Evolutionary conservation across 1,140 invertebrate genomes (phyloP), one percentile per base, ranked within the genome.

Genomic region (Oncopodura yosiiana): DNA sequence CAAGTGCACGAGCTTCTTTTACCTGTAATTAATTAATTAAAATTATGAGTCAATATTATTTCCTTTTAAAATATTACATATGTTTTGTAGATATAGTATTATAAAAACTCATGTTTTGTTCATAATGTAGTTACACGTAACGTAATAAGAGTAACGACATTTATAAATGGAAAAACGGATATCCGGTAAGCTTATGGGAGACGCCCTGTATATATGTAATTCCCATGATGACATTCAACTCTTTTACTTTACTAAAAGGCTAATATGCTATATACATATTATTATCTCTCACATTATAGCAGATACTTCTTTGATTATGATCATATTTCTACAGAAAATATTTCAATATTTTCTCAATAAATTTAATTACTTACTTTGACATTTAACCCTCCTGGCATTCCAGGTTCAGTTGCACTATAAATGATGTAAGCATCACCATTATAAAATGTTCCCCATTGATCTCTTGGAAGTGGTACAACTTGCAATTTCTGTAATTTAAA

Each of bases 381-480:
- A 64, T 81, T 77, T 23, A 78, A 74, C 27, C 78, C 81, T 18
- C 77, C 77, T 34, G 77, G 75, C 57, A 81, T 77, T 23, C 78
- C 80, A 23, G 72, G 74, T 56, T 81, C 73, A 1, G 81, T 84
- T 43, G 85, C 83, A 12, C 84, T 84, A 66, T 88, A 85, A 58
- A 93, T 74, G 45, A 94, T 79, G 69, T 93, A 94, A 1, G 86
- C 86, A 58, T 91, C 87, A 24, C 82, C 83, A 65, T 86, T 82
- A 69, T 84, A 82, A 71, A 94, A 93, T 45, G 77, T 82, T 21
- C 88, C 88, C 71, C 87, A 86, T 66, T 87, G 81, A 46, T 81
- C 78, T 64, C 78, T 77, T 19, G 85, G 78, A 12, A 91, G 71
- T 14, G 85, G 73, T 39, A 85, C 81, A 9, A 88, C 76, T 30